Percentiles rank a stretch among this genome's conserved stretches.
phyloP scores from a whole-genome alignment of 2,888 invertebrate genomes.

The Tiliacea citrago region DNA sequence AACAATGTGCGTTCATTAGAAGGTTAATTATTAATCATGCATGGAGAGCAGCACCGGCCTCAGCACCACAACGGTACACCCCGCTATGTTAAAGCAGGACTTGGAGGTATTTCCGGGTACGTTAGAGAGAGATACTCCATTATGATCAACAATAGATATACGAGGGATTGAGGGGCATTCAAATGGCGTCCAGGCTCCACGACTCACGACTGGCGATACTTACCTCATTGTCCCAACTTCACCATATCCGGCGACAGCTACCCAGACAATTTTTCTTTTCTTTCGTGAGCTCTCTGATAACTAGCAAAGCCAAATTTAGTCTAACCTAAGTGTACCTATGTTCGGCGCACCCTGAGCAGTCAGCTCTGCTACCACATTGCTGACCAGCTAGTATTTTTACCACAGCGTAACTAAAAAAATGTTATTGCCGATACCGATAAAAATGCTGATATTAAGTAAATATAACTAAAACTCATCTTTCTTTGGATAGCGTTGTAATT shows the following conservation, averaged over 20 bases:
- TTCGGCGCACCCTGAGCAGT: background rate
- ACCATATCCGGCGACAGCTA: background rate
- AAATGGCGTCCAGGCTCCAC: background rate
- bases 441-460: background rate
- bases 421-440: background rate
- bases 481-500: background rate
- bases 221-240: background rate
- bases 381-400: background rate
- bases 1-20: background rate
- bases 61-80: background rate
- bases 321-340: background rate
- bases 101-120: constrained; percentile 49
- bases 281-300: background rate
- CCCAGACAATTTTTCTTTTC: background rate
- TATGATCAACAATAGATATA: background rate
- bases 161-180: background rate
- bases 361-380: background rate
- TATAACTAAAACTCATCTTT: background rate
- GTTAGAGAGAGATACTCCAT: background rate
- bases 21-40: constrained; percentile 38
- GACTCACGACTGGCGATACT: background rate
- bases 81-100: constrained; percentile 13
- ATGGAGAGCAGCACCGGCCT: constrained; percentile 8
- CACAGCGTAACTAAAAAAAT: background rate
- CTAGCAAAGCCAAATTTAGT: background rate